Evolutionary conservation across 2,797 vertebrate species (phyloP), one percentile per base, ranked within the genome.

Genomic region (Sebastiscus tertius): DNA sequence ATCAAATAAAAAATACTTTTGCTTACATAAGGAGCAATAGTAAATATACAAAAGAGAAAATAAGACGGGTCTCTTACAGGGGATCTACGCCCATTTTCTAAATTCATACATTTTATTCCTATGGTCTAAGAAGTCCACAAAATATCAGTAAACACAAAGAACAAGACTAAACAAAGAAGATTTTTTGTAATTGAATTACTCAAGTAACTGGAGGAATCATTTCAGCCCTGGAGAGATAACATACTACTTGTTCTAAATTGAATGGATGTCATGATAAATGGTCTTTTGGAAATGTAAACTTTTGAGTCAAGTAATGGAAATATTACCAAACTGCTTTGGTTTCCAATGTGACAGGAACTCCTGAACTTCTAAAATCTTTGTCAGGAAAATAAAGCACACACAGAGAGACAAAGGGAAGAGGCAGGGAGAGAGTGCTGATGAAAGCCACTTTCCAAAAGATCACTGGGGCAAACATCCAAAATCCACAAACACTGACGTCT

Each of bases 401-500:
- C 5, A 56, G 56, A 61, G n/a, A 22, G 75, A 62, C 36, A 73
- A 14, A 72, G 52, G 24, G 59, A 73, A 16, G 18, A 58, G 20
- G 74, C 73, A 36, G 31, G 2, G 56, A 52, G 55, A 70, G 62
- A 39, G 24, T 20, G 61, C 20, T 65, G 49, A 75, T 72, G 72
- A 79, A 81, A 83, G 67, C n/a, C 16, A 59, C 61, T 75, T 83
- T 81, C 52, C 70, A 81, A 68, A 52, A 22, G 52, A 71, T 66
- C 42, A 36, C 22, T n/a, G 42, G 34, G 84, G 85, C 80, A 80
- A 60, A 60, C 24, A 22, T 90, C 83, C 90, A 90, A 88, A 66
- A 79, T 77, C 81, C 82, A 89, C 87, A 92, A 87, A 88, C 71
- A 83, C 55, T 67, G 79, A 85, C 58, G 27, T 75, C 80, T 79